Percentiles rank a stretch among this genome's conserved stretches.
These are phyloP conservation scores for Enteromius radiatus DNA, from an alignment of 2,797 vertebrate species.

Conservation along the genomic window DNA sequence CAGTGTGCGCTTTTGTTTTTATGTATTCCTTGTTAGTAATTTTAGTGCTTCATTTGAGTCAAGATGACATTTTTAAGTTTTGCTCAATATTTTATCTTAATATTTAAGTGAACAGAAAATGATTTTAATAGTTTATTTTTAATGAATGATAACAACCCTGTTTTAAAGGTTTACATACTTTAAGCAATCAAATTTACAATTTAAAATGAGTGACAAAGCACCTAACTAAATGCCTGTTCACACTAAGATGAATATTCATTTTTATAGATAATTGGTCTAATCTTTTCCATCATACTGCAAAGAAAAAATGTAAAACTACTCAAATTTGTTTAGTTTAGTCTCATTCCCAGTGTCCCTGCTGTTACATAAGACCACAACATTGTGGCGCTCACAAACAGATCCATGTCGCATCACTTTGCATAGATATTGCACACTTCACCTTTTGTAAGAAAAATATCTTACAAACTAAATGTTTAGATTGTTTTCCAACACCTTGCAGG, in stretches of 20 bases:
- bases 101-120: not conserved
- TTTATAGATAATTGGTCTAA: not conserved
- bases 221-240: not conserved
- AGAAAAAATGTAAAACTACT: not conserved
- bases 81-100: not conserved
- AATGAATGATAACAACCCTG: not conserved
- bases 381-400: not conserved
- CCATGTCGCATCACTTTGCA: too few relatives aligned
- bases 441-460: constrained; percentile 2
- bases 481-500: constrained; percentile 28
- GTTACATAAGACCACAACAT: not conserved
- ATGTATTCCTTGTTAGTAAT: not conserved
- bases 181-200: not conserved
- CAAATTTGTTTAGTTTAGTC: not conserved
- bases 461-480: not conserved
- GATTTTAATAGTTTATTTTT: not conserved
- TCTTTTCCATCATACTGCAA: not conserved
- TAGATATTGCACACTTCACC: constrained; percentile 14
- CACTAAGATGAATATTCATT: too few relatives aligned
- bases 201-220: not conserved
- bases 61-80: not conserved
- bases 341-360: not conserved
- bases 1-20: not conserved
- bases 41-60: not conserved
- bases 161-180: not conserved